Conservation (phyloP, 2,113 vertebrate species). For the Podocnemis expansa region DNA sequence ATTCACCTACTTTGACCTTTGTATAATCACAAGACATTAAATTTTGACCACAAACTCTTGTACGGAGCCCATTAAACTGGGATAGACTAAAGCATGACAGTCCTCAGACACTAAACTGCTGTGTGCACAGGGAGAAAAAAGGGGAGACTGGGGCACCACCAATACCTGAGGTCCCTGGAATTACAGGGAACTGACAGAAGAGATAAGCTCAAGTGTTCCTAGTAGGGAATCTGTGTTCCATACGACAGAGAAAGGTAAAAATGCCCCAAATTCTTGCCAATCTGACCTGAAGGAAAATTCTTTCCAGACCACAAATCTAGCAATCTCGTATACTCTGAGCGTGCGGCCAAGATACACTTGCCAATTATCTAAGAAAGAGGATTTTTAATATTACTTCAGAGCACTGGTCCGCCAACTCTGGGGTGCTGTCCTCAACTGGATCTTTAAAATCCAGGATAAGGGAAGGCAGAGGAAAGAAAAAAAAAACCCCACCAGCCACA, state of each 20-base stretch:
- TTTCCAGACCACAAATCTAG: not conserved
- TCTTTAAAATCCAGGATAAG: not conserved
- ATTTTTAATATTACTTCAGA: not conserved
- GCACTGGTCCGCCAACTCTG: not conserved
- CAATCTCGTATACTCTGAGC: not conserved
- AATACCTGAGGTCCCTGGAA: not conserved
- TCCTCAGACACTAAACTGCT: not conserved
- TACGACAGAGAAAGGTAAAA: not conserved
- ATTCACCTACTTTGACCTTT: not conserved
- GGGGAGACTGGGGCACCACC: not conserved
- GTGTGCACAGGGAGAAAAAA: not conserved
- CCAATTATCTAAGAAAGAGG: not conserved
- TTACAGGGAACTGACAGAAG: not conserved
- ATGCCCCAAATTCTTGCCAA: not conserved
- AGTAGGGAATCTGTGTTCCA: not conserved
- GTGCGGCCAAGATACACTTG: not conserved
- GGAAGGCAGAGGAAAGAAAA: not conserved
- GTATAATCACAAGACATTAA: not conserved
- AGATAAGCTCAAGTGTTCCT: not conserved
- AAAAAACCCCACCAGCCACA: not conserved
- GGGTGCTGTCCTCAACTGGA: not conserved
- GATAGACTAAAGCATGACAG: not conserved
- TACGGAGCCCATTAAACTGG: not conserved
- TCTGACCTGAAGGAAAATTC: not conserved
- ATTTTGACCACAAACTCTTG: not conserved